Conservation (phyloP, 2,113 vertebrate genomes). For the Seriola aureovittata region DNA sequence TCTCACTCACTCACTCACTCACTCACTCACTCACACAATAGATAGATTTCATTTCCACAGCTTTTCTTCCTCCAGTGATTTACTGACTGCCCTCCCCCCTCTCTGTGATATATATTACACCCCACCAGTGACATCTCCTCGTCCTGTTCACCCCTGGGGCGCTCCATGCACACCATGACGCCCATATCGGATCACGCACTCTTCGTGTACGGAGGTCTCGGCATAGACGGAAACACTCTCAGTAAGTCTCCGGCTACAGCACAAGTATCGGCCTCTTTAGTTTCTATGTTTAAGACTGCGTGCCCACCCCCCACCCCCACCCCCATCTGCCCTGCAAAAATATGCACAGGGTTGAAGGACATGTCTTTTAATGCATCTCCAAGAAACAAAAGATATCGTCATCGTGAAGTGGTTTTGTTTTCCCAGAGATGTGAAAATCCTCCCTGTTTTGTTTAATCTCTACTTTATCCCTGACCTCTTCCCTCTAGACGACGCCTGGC, state of each 20-base stretch:
- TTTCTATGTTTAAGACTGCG: background rate
- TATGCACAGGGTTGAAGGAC: background rate
- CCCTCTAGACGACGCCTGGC: conserved; percentile 91
- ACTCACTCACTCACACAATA: background rate
- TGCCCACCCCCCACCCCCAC: too few species aligned
- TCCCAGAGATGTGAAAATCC: background rate
- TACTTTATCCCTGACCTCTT: background rate
- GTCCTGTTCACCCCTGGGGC: conserved; percentile 86
- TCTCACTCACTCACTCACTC: background rate
- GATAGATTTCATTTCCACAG: background rate
- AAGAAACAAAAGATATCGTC: too few species aligned
- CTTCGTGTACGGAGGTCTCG: conserved; percentile 93
- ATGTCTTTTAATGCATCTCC: background rate
- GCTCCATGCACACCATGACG: conserved; percentile 95
- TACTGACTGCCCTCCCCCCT: rapidly evolving
- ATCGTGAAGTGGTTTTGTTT: too few species aligned
- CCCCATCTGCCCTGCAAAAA: too few species aligned
- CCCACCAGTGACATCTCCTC: conserved; percentile 80
- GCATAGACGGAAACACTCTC: conserved; percentile 88
- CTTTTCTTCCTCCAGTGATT: background rate
- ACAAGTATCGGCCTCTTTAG: background rate
- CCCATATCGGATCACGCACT: conserved; percentile 89
- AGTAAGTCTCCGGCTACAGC: conserved; percentile 83
- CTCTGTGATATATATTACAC: conserved; percentile 1
- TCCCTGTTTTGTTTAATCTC: background rate